phyloP scores from a whole-genome alignment of 2,797 vertebrate genomes.

The Phalloptychus januarius region DNA sequence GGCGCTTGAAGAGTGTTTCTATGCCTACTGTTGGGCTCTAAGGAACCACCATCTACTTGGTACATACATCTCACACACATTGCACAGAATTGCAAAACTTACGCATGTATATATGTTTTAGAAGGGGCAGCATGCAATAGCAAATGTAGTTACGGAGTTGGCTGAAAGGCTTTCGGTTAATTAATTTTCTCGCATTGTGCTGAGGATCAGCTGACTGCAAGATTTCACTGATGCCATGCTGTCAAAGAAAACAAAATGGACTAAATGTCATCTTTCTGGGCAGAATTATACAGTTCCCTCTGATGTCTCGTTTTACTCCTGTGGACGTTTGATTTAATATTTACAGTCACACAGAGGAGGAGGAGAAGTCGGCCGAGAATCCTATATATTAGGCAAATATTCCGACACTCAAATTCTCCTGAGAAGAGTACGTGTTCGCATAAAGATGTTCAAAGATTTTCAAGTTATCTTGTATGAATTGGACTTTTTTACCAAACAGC shows the following conservation, averaged over 20 bases:
- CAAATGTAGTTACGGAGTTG: background rate
- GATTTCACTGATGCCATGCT: background rate
- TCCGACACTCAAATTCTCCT: background rate
- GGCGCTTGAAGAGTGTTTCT: slow-evolving; percentile 94
- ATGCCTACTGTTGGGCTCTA: slow-evolving; percentile 93
- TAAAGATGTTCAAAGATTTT: background rate
- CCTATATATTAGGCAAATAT: background rate
- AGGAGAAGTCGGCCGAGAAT: background rate
- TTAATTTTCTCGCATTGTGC: background rate
- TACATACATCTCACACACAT: slow-evolving; percentile 48
- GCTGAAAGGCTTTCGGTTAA: background rate
- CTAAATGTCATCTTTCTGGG: background rate
- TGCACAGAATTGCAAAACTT: background rate
- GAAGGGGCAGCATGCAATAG: background rate
- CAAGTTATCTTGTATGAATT: background rate
- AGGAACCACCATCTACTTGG: slow-evolving; percentile 87
- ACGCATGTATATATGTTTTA: background rate
- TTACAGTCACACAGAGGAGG: background rate
- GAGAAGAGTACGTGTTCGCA: background rate
- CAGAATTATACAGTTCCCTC: background rate
- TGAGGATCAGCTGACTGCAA: background rate
- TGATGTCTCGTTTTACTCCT: too few relatives aligned
- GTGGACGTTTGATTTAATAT: background rate
- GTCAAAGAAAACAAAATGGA: background rate
- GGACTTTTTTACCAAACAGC: background rate